These are phyloP conservation scores for Pipistrellus kuhlii DNA, from an alignment of 2,797 vertebrate genomes.

Conservation along the genomic window DNA sequence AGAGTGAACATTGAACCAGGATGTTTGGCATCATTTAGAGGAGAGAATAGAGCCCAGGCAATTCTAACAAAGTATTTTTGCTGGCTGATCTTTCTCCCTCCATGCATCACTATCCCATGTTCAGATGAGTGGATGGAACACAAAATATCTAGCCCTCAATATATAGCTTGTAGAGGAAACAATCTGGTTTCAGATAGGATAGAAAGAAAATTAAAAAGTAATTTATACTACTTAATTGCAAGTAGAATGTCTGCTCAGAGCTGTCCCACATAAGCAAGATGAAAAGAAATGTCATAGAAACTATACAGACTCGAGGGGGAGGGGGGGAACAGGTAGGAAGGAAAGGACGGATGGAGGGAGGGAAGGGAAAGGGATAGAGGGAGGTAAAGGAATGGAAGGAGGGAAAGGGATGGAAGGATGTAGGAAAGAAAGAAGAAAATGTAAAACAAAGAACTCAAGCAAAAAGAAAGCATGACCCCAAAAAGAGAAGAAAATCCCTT, in stretches of 20 bases:
- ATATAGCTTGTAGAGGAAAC: background rate
- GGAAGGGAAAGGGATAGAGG: background rate
- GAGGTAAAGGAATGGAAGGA: background rate
- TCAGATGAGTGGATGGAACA: background rate
- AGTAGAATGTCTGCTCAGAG: background rate
- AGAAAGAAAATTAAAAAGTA: background rate
- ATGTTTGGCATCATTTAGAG: background rate
- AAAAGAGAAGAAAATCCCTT: background rate
- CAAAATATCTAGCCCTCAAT: background rate
- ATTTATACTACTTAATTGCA: background rate
- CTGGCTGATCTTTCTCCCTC: background rate
- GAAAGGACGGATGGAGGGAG: background rate
- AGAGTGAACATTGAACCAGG: background rate
- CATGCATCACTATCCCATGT: background rate
- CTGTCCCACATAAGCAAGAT: background rate
- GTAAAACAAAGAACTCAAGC: constrained; percentile 16
- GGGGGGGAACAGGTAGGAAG: background rate
- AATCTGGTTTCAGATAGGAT: background rate
- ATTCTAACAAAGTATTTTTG: background rate
- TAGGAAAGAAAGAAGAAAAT: background rate
- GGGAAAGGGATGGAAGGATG: background rate
- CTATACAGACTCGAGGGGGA: background rate
- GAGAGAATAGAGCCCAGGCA: background rate
- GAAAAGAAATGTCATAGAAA: background rate
- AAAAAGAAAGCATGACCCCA: constrained; percentile 19